Base-by-base conservation (phyloP, 2,888 invertebrate genomes). In the Plutella xylostella region DNA sequence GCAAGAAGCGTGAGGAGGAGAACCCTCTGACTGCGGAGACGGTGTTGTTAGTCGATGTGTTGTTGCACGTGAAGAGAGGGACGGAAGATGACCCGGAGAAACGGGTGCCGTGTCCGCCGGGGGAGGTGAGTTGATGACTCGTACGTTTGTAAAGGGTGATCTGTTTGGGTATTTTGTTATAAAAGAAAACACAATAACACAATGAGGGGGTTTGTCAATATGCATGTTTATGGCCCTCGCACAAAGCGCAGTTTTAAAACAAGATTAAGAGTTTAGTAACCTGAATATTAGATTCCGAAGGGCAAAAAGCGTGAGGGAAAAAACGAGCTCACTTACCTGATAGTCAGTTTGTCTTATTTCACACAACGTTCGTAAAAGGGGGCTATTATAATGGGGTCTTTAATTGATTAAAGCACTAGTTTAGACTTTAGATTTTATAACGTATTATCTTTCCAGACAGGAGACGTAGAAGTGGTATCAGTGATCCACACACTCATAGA, bases 401-500 rank as follows among this genome's bases (percentile, higher is more conserved):
- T 28, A 6, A n/a, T n/a, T n/a, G 28, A 6, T 2, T 6, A 9
- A 3, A 28, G 28, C n/a, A 28, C 28, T 28, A n/a, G 28, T 28
- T n/a, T 28, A 28, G 4, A 28, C 9, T 6, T 28, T 2, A 28
- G n/a, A 28, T 28, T 12, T 28, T 6, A 28, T 28, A 28, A 28
- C n/a, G n/a, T 28, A 2, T n/a, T 28, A 28, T 28, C n/a, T 28
- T 47, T 60, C 61, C 80, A 91, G 79, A 85, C 88, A 45, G 94
- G 95, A 1, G 93, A 94, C 55, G 90, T 96, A 72, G 95, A 96
- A 85, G 94, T 94, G 3, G 92, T 98, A 0, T 93, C 96, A 5
- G 92, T 98, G 0, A 73, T 92, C 11, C 90, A 96, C 54, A 89
- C 91, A 7, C 83, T 95, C 6, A 91, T 98, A 53, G 88, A 92